These are phyloP conservation scores for Furcula furcula DNA, from an alignment of 2,888 invertebrate species.

Conservation along the genomic window DNA sequence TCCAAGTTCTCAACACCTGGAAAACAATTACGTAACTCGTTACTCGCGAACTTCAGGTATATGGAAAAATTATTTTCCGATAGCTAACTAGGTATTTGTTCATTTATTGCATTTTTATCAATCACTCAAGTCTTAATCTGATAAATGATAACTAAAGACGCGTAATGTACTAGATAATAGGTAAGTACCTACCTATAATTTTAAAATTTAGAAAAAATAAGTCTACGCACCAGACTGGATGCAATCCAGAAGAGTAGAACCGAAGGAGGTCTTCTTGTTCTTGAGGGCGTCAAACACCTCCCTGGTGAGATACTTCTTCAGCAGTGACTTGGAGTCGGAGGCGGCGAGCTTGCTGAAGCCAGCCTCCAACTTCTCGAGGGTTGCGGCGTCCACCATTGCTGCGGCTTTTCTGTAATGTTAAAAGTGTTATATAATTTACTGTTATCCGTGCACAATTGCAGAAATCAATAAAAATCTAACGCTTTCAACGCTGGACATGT, in stretches of 20 bases:
- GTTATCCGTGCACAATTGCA: conserved; percentile 1
- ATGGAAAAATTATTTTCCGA: neutral
- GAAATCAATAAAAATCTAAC: conserved; percentile 50
- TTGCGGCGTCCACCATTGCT: conserved; percentile 95
- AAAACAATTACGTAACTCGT: conserved; percentile 32
- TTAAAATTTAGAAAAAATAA: neutral
- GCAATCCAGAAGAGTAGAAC: conserved; percentile 95
- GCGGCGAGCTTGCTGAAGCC: conserved; percentile 93
- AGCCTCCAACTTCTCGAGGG: conserved; percentile 94
- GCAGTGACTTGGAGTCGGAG: conserved; percentile 96
- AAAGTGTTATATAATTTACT: conserved; percentile 16
- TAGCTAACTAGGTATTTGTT: neutral
- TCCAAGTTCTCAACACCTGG: conserved; percentile 96
- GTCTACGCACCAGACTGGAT: conserved; percentile 92
- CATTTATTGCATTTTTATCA: neutral
- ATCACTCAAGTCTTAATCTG: conserved; percentile 12
- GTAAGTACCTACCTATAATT: neutral
- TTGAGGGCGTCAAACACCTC: conserved; percentile 95
- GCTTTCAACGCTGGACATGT: conserved; percentile 76
- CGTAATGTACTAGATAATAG: too few relatives aligned
- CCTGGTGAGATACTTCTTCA: conserved; percentile 97
- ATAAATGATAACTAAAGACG: conserved; percentile 14
- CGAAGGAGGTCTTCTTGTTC: conserved; percentile 96
- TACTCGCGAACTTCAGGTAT: neutral
- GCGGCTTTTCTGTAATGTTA: conserved; percentile 85